A percentile compares a stretch with the other conserved stretches of the same genome.
phyloP scores from a whole-genome alignment of 1,140 invertebrate species.

The Solenopsis invicta region DNA sequence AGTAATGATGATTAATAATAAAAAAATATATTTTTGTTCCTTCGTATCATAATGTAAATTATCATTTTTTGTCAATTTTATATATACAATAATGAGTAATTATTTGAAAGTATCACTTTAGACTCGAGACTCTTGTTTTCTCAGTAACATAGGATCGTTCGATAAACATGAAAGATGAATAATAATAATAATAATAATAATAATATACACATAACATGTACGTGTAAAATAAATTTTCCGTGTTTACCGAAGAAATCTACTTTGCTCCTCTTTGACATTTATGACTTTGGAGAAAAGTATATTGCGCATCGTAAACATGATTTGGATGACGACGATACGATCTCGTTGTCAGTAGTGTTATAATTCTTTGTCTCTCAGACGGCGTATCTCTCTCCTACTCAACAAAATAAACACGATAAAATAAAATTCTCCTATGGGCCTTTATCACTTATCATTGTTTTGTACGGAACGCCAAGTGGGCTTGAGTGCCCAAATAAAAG shows the following conservation, averaged over 20 bases:
- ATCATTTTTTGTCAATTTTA: too few relatives aligned
- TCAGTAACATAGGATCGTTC: too few relatives aligned
- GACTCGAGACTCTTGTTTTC: too few relatives aligned
- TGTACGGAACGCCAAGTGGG: not conserved
- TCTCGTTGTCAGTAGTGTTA: not conserved
- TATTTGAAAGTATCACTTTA: not conserved
- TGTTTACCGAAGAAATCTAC: not conserved
- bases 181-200: too few relatives aligned
- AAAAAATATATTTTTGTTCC: not conserved
- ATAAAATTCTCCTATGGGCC: constrained; percentile 2
- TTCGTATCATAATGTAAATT: not conserved
- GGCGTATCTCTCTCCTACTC: not conserved
- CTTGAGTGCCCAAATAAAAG: constrained; percentile 34
- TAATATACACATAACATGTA: not conserved
- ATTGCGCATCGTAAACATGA: constrained; percentile 13
- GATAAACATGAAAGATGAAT: too few relatives aligned
- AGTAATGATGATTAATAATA: not conserved
- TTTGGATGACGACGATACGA: not conserved
- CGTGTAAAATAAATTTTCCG: not conserved
- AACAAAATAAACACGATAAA: constrained; percentile 46
- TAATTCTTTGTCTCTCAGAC: constrained; percentile 17
- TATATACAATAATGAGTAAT: too few relatives aligned
- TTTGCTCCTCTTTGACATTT: not conserved
- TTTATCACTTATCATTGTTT: constrained; percentile 35
- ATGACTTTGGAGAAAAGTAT: not conserved